A percentile compares a stretch with the other conserved stretches of the same genome.
Conservation (phyloP, 2,113 vertebrate species). For the Setophaga coronata region DNA sequence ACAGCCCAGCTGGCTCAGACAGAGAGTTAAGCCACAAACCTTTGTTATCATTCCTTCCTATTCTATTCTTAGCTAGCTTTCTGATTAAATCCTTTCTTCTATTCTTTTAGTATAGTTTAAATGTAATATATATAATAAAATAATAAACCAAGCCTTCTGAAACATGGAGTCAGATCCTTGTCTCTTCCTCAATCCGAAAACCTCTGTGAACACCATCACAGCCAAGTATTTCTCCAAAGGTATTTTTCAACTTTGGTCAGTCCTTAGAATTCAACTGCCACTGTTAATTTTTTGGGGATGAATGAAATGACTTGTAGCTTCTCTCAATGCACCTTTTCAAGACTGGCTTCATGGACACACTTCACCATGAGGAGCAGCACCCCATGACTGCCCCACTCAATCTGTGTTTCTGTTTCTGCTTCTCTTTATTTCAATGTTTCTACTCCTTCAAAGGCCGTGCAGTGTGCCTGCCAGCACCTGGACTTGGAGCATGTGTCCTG, state of each 20-base stretch:
- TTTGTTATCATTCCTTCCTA: too few relatives aligned
- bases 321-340: accelerated
- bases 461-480: accelerated
- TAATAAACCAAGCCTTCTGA: too few relatives aligned
- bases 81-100: too few relatives aligned
- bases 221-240: not conserved
- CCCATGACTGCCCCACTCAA: not conserved
- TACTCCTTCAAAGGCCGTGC: not conserved
- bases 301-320: not conserved
- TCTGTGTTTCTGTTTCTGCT: not conserved
- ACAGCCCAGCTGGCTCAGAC: too few relatives aligned
- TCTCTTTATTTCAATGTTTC: not conserved
- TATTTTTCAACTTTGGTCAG: not conserved
- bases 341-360: accelerated
- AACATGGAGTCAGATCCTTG: too few relatives aligned
- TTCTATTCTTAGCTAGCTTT: too few relatives aligned
- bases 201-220: too few relatives aligned
- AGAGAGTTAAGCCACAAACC: too few relatives aligned
- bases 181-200: too few relatives aligned
- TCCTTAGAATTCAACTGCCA: not conserved
- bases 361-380: accelerated
- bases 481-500: not conserved
- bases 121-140: too few relatives aligned
- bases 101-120: too few relatives aligned
- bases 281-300: not conserved